These are phyloP conservation scores for Ctenosaura bakeri DNA, from an alignment of 2,797 vertebrate genomes.

Conservation along the genomic window DNA sequence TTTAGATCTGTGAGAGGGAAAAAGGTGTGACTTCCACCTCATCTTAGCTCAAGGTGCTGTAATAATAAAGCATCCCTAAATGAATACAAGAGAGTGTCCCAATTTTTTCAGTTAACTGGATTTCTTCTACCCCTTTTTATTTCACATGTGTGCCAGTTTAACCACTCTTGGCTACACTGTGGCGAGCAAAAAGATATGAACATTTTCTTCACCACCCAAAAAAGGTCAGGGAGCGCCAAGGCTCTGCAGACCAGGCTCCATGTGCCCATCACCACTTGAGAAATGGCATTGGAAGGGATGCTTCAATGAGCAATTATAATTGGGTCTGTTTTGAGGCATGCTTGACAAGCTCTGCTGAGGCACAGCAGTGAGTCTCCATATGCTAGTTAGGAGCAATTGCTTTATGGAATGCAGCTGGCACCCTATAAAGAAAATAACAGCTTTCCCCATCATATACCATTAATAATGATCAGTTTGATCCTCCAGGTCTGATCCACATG, in stretches of 20 bases:
- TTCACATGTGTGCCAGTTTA: slow-evolving; percentile 15
- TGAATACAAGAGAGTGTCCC: background rate
- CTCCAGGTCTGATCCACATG: background rate
- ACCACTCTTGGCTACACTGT: slow-evolving; percentile 9
- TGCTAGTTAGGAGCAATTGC: slow-evolving; percentile 24
- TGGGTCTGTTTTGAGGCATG: slow-evolving; percentile 37
- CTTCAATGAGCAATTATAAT: slow-evolving; percentile 53
- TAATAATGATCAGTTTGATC: slow-evolving; percentile 19
- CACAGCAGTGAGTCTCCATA: slow-evolving; percentile 26
- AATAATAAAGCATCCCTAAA: slow-evolving; percentile 35
- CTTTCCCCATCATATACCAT: background rate
- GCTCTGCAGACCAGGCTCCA: slow-evolving; percentile 15
- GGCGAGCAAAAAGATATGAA: slow-evolving; percentile 14
- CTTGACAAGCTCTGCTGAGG: slow-evolving; percentile 39
- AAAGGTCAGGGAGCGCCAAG: slow-evolving; percentile 31
- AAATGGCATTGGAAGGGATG: slow-evolving; percentile 31
- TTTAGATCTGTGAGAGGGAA: background rate
- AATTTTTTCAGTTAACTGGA: background rate
- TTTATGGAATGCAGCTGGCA: slow-evolving; percentile 18
- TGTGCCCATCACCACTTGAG: slow-evolving; percentile 37
- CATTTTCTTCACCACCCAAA: slow-evolving; percentile 1
- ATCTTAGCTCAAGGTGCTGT: slow-evolving; percentile 10
- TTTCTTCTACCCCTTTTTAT: background rate
- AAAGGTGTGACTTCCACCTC: background rate
- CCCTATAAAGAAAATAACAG: slow-evolving; percentile 23